These are phyloP conservation scores for Strix aluco DNA, from an alignment of 2,113 vertebrate genomes.

Conservation along the genomic window DNA sequence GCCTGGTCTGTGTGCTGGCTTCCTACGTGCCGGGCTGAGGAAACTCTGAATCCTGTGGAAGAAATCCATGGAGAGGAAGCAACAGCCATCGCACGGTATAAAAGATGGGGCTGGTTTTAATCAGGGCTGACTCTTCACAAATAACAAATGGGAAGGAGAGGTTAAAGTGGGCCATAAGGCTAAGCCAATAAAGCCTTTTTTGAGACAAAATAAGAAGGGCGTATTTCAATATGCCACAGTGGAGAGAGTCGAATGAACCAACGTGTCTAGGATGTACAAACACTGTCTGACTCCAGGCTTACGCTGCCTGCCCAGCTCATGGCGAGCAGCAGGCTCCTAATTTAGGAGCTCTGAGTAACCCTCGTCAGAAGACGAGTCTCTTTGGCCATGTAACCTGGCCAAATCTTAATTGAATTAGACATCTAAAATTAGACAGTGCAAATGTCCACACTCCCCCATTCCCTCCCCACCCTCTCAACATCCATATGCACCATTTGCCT, in stretches of 20 bases:
- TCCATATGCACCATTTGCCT: neutral
- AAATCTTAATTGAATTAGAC: conserved; percentile 27
- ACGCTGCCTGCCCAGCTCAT: neutral
- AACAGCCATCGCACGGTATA: conserved; percentile 6
- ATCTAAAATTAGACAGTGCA: conserved; percentile 13
- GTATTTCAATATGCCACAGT: conserved; percentile 5
- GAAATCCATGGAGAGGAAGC: conserved; percentile 63
- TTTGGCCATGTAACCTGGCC: neutral
- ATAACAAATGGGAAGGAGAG: conserved; percentile 41
- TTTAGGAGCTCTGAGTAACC: conserved; percentile 10
- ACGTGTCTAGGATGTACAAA: neutral
- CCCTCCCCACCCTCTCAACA: neutral
- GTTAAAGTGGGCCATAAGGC: conserved; percentile 47
- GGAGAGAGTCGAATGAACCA: neutral
- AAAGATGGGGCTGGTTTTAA: conserved; percentile 65
- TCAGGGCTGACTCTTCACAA: conserved; percentile 50
- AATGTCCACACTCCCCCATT: neutral
- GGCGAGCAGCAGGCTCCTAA: neutral
- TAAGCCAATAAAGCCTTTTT: conserved; percentile 51
- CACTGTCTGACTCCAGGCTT: neutral
- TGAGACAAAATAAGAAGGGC: conserved; percentile 35
- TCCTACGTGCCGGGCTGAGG: conserved; percentile 17
- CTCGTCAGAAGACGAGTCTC: fast-evolving
- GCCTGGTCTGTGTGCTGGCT: conserved; percentile 15
- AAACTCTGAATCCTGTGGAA: conserved; percentile 63